These are phyloP conservation scores for Ceratosolen solmsi DNA, from an alignment of 1,140 invertebrate species.

Conservation along the genomic window DNA sequence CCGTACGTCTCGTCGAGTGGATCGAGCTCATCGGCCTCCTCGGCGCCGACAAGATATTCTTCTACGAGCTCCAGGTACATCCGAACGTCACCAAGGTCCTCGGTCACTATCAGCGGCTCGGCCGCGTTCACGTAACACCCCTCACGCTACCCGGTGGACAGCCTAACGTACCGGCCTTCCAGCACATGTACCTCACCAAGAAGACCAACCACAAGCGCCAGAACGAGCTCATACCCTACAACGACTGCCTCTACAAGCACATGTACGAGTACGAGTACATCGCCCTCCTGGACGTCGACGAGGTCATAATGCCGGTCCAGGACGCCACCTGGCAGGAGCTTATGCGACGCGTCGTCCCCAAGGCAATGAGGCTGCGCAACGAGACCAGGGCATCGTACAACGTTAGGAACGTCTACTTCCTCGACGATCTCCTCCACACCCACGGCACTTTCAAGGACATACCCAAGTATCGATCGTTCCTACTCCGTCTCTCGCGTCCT, in stretches of 20 bases:
- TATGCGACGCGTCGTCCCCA: conserved; percentile 82
- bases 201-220: conserved; percentile 93
- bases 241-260: conserved; percentile 96
- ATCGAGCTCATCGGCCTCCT: conserved; percentile 89
- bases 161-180: conserved; percentile 90
- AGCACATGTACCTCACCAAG: conserved; percentile 91
- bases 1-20: conserved; percentile 94
- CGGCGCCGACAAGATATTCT: conserved; percentile 93
- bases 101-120: conserved; percentile 83
- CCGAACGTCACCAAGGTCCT: conserved; percentile 93
- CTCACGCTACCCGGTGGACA: conserved; percentile 92
- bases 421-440: conserved; percentile 89
- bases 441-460: conserved; percentile 88
- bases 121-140: conserved; percentile 87
- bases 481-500: not conserved
- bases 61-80: conserved; percentile 92
- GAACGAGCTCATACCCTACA: conserved; percentile 96
- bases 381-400: conserved; percentile 89
- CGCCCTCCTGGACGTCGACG: conserved; percentile 92
- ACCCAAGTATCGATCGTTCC: conserved; percentile 74
- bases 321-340: conserved; percentile 84
- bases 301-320: conserved; percentile 93
- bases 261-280: conserved; percentile 93
- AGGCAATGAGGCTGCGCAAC: conserved; percentile 80
- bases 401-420: conserved; percentile 94